These are phyloP conservation scores for Passer domesticus DNA, from an alignment of 2,113 vertebrate species.

Conservation along the genomic window DNA sequence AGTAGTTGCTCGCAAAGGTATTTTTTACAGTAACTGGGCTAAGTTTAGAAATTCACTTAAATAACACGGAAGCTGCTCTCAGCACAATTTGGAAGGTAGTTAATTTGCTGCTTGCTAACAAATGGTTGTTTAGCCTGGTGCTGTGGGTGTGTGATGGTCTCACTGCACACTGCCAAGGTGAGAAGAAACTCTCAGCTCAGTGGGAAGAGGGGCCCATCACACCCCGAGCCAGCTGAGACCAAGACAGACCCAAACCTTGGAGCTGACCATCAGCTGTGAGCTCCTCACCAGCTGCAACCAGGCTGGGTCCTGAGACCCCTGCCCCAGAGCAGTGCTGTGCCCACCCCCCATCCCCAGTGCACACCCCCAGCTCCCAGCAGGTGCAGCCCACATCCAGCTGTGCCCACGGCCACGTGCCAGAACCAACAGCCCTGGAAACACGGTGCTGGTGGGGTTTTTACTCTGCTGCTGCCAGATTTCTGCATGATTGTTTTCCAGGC, in stretches of 20 bases:
- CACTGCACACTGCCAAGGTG: neutral
- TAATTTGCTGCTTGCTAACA: neutral
- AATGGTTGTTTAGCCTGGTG: rapidly evolving
- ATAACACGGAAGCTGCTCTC: neutral
- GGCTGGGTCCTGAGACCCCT: neutral
- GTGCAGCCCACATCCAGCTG: neutral
- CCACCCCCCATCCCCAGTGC: neutral
- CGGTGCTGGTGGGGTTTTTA: rapidly evolving
- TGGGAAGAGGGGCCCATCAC: neutral
- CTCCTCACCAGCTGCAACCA: neutral
- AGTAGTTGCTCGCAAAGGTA: neutral
- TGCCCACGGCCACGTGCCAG: rapidly evolving
- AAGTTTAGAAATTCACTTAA: slow-evolving; percentile 46
- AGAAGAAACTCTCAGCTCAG: neutral
- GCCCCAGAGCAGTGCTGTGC: neutral
- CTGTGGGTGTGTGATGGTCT: neutral
- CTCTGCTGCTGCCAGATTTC: neutral
- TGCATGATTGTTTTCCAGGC: neutral
- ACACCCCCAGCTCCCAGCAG: neutral
- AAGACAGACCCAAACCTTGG: neutral
- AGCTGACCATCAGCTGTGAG: neutral
- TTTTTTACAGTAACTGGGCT: slow-evolving; percentile 25
- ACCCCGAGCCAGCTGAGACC: neutral
- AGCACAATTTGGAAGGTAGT: neutral
- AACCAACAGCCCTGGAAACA: neutral